Evolutionary conservation across 2,888 invertebrate species (phyloP).

Genomic region (Melieria omissa): DNA sequence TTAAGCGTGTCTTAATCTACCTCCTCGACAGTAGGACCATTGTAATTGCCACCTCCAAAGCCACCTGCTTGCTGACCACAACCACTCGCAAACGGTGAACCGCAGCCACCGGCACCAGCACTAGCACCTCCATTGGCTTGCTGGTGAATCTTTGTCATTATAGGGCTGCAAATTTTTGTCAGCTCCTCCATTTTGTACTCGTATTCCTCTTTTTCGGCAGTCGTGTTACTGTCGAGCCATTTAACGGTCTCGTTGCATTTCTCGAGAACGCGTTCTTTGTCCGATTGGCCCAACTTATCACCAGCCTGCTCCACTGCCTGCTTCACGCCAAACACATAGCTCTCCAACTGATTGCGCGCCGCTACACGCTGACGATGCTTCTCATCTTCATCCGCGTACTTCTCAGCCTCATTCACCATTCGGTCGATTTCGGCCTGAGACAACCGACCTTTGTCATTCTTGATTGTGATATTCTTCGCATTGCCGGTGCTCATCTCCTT

Average conservation of each 20-base stretch:
- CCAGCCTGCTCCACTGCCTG: conserved; percentile 76
- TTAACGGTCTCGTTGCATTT: conserved; percentile 75
- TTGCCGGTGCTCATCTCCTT: conserved; percentile 75
- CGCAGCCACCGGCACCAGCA: conserved; percentile 73
- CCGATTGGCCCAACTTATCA: conserved; percentile 72
- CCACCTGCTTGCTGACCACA: conserved; percentile 70
- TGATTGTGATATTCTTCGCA: conserved; percentile 80
- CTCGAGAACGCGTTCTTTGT: conserved; percentile 75
- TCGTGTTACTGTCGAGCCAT: conserved; percentile 81
- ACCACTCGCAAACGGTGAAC: conserved; percentile 53
- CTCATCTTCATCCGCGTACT: conserved; percentile 78
- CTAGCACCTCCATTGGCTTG: conserved; percentile 68
- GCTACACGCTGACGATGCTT: conserved; percentile 75
- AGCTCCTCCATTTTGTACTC: conserved; percentile 69
- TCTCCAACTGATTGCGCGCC: conserved; percentile 78
- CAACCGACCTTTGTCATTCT: conserved; percentile 82
- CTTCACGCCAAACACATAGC: conserved; percentile 76
- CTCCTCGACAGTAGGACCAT: conserved; percentile 64
- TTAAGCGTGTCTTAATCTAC: conserved; percentile 68
- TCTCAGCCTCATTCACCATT: conserved; percentile 79
- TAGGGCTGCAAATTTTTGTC: conserved; percentile 64
- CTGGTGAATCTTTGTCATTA: conserved; percentile 68
- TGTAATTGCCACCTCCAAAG: conserved; percentile 68
- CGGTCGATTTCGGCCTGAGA: conserved; percentile 83
- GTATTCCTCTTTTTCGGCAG: conserved; percentile 81